Evolutionary conservation across 2,888 invertebrate genomes (phyloP), one percentile per base, ranked within the genome.

Genomic region (Sthenelais limicola): DNA sequence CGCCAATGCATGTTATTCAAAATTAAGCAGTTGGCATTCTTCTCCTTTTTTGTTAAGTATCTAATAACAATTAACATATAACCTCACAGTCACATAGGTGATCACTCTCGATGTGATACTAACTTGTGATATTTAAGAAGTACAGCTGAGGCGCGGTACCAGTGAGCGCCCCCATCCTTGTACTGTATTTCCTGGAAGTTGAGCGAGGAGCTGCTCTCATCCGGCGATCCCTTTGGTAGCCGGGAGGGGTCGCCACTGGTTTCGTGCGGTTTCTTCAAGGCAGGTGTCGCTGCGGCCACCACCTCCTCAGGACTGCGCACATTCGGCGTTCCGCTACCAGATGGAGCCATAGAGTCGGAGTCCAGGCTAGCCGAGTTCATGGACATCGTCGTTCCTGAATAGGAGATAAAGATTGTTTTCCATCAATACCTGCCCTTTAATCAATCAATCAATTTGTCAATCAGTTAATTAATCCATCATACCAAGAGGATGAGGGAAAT

Each of bases 61-160:
- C n/a, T n/a, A n/a, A n/a, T n/a, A n/a, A n/a, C n/a, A n/a, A n/a
- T n/a, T n/a, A n/a, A n/a, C n/a, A n/a, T n/a, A n/a, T n/a, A n/a
- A n/a, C n/a, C n/a, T n/a, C n/a, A n/a, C n/a, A n/a, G n/a, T n/a
- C n/a, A n/a, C n/a, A n/a, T n/a, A n/a, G n/a, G n/a, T n/a, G n/a
- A n/a, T n/a, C n/a, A n/a, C n/a, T n/a, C 43, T 18, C 43, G 24
- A 51, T 21, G n/a, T n/a, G 12, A 1, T 24, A 73, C 80, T 75
- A 75, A 86, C 86, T 81, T 84, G 76, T 86, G 86, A 73, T 81
- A 83, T 30, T 79, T 73, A 33, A 87, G 82, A 52, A 87, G 77
- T 7, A 86, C 83, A 49, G 86, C 86, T 0, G 86, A 86, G 0
- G 86, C 83, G 30, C 86, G 76, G 76, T 83, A 83, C 86, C 85